These are phyloP conservation scores for Metaphire vulgaris DNA, from an alignment of 1,140 invertebrate genomes.

Conservation along the genomic window DNA sequence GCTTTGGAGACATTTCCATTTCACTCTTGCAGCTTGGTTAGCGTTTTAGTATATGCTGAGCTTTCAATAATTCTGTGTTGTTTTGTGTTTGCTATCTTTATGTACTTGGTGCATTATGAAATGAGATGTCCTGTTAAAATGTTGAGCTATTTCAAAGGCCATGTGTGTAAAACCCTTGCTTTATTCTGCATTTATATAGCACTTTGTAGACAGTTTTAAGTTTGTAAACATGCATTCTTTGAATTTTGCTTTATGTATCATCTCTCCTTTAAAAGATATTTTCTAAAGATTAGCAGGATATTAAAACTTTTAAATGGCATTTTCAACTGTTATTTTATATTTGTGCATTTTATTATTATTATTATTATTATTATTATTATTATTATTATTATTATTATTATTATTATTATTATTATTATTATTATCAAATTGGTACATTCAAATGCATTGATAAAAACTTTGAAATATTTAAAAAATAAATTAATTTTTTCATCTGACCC, in stretches of 20 bases:
- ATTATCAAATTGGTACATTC: not conserved
- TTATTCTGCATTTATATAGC: not conserved
- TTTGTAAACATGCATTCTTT: no score
- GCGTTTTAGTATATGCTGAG: not conserved
- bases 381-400: no score
- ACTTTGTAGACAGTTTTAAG: not conserved
- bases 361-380: no score
- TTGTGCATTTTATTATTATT: no score
- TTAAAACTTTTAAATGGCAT: no score
- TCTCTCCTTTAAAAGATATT: no score
- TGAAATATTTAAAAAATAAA: not conserved
- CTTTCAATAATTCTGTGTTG: not conserved
- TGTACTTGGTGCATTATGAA: no score
- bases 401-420: not conserved
- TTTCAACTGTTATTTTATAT: no score
- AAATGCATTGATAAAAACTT: not conserved
- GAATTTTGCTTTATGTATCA: no score
- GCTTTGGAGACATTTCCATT: not conserved
- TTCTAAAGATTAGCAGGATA: no score
- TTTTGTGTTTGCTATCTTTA: not conserved
- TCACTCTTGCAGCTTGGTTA: not conserved
- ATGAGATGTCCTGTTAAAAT: not conserved
- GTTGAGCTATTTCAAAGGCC: not conserved
- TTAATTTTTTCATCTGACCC: not conserved
- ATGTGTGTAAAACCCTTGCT: not conserved